Base-by-base conservation (phyloP, 2,888 invertebrate genomes). In the Hypsopygia costalis region DNA sequence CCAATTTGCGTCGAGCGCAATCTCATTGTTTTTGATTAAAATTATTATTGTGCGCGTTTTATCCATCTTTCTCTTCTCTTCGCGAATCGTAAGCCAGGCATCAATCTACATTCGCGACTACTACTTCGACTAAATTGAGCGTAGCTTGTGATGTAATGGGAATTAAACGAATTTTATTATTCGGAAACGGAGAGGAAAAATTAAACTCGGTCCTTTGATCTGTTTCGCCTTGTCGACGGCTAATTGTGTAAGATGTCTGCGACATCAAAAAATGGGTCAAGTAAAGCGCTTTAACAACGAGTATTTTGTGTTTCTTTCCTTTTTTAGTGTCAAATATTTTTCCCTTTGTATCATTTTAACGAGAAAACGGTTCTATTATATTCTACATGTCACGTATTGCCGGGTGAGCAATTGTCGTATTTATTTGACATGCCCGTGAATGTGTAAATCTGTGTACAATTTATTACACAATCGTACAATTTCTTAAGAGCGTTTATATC, bases 11-110 rank as follows among this genome's bases (percentile, higher is more conserved):
- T 75, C 74, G 69, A 69, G 76, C 62, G 64, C 76, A 76, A 79
- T 77, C 76, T 78, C 80, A 81, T 81, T 85, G 81, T 78, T 80
- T 82, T 75, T 81, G 82, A 83, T 83, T 82, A 81, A 81, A 82
- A 82, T 83, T 75, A 80, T 82, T 81, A 80, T 81, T 74, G 74
- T 73, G 66, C 65, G 57, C 64, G 64, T 72, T 75, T 71, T 71
- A 66, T 66, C 59, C 44, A 44, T 45, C 46, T 35, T 41, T 41
- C 36, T 40, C 33, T 29, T 34, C 37, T 44, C 47, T 54, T 51
- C 45, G 53, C 46, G 41, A 52, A 51, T 52, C 51, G 53, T 55
- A 50, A 57, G 46, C 41, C 45, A 58, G 52, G 58, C 58, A 60
- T 59, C 56, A 49, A 44, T 49, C 52, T 37, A 47, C 52, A 49